Evolutionary conservation across 2,888 invertebrate species (phyloP), one percentile per base, ranked within the genome.

Genomic region (Dermolepida albohirtum): DNA sequence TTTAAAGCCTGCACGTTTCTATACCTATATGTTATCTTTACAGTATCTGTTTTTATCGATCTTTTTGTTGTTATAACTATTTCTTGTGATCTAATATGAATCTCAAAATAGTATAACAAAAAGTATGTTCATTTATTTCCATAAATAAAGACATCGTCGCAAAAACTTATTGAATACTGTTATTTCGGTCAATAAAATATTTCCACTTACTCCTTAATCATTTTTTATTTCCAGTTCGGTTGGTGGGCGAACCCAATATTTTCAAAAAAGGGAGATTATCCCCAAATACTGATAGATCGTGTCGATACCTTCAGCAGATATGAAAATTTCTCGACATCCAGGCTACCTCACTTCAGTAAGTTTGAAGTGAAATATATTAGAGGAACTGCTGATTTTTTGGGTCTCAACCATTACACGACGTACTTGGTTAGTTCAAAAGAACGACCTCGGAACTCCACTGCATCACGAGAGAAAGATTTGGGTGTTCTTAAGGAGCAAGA

Each of bases 381-480:
- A 76, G 88, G 85, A 76, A 85, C 85, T 71, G 85, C 76, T 70
- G 92, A 92, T 78, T 91, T 89, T 79, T 83, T 91, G 34, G 91
- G 90, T 0, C 73, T 92, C 5, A 92, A 91, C 76, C 85, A 89
- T 66, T 92, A 89, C 78, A 86, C 89, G 0, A 84, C 87, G 0
- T 82, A 80, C 69, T 63, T 87, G 71, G 83, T 84, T 0, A 72
- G 83, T 8, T 65, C 77, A 41, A 64, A 74, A 1, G 69, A 77
- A n/a, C 84, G 67, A 78, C 71, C 75, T n/a, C 22, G 54, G 80
- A 71, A 81, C 81, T 67, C 82, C 78, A 0, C 84, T 80, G 85
- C 85, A 0, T 86, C 86, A 0, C 83, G 78, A 50, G 74, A 77
- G 70, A 82, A 84, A 29, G 87, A 88, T 69, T 73, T 82, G 50